Base-by-base conservation (phyloP, 2,797 vertebrate genomes). In the Florisuga fusca region DNA sequence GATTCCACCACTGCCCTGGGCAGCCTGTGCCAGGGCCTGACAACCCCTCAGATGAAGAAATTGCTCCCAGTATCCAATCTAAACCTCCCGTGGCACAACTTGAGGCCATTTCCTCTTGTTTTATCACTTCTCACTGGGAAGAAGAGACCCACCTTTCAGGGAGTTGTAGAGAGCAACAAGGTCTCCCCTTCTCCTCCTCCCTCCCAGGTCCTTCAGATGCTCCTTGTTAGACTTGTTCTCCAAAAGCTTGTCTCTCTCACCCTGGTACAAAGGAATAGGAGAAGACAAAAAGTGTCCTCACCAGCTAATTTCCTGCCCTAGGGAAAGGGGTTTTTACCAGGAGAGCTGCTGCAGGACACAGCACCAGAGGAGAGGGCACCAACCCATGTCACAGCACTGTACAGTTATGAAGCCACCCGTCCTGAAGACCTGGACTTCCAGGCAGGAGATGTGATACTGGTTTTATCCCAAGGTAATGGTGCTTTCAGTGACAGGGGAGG, bases 371-470 rank as follows among this genome's bases (percentile, higher is more conserved):
- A 93, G n/a, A 73, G 1, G 0, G 89, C 78, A 22, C 78, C 97
- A n/a, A 96, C 71, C 66, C 96, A 95, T 6, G 97, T 99, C 9
- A 95, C 98, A 43, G 99, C 99, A 0, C 98, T 98, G 90, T 98
- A 99, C 89, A 95, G 95, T 46, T 99, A 99, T 0, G 97, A 98
- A 80, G 98, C 99, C 15, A 95, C 97, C 6, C 98, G 98, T 36
- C 98, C 99, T 1, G 99, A 99, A 89, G 99, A 99, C 96, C 98
- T 99, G 82, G 97, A 78, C 16, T 99, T 99, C 74, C 88, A 97
- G 19, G 76, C 98, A 87, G 99, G 99, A 55, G 99, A 99, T 8
- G 51, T 67, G 7, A 99, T 99, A 94, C 97, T 97, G 31, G 46
- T 99, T 50, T 94, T 99, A 66, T 98, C 98, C 17, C 98, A 94